Evolutionary conservation across 1,140 invertebrate genomes (phyloP).

Genomic region (Drosophila ficusphila): DNA sequence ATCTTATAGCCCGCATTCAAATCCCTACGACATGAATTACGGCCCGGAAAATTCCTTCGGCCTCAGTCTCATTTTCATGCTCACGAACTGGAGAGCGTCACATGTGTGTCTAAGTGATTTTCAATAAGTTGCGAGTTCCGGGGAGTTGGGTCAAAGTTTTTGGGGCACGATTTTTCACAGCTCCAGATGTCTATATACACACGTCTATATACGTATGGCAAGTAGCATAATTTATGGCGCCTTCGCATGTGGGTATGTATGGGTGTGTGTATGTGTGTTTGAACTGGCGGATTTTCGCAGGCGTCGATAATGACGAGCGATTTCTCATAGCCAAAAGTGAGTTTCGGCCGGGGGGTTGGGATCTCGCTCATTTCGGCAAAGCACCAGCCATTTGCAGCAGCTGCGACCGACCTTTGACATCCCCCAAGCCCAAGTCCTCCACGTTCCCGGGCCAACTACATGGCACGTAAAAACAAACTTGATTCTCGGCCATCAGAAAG

Average conservation of each 20-base stretch:
- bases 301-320: constrained; percentile 81
- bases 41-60: constrained; percentile 18
- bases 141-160: constrained; percentile 72
- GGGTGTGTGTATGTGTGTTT: too few species aligned
- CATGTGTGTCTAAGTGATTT: constrained; percentile 82
- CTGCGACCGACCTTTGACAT: constrained; percentile 82
- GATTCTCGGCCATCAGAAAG: constrained; percentile 80
- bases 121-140: constrained; percentile 67
- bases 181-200: constrained; percentile 74
- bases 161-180: constrained; percentile 80
- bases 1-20: not conserved
- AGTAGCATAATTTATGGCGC: constrained; percentile 76
- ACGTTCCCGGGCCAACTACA: constrained; percentile 42
- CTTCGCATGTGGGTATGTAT: constrained; percentile 40
- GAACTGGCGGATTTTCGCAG: constrained; percentile 68
- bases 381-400: constrained; percentile 81
- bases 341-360: constrained; percentile 13
- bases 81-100: constrained; percentile 68
- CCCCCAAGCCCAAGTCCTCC: constrained; percentile 55
- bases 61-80: constrained; percentile 37
- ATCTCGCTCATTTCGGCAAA: constrained; percentile 68
- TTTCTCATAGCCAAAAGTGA: constrained; percentile 67
- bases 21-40: constrained; percentile 37
- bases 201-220: constrained; percentile 30
- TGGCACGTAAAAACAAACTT: constrained; percentile 81